phyloP scores from a whole-genome alignment of 2,797 vertebrate species.

The Acanthurus lineatus region DNA sequence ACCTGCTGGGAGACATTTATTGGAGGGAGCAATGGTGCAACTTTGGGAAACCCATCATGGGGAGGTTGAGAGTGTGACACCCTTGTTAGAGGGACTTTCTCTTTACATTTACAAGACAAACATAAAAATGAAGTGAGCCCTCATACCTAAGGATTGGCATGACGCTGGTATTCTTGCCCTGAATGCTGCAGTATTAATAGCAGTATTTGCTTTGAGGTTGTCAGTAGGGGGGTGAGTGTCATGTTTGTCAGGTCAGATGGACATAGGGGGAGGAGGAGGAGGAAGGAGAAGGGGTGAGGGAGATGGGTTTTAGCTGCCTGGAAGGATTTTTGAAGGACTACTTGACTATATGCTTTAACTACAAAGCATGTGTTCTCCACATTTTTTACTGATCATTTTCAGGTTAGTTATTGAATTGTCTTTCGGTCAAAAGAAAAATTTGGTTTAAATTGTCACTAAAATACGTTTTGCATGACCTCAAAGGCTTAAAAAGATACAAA shows the following conservation, averaged over 20 bases:
- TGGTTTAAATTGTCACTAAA: background rate
- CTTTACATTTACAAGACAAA: slow-evolving; percentile 43
- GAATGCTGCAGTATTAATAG: slow-evolving; percentile 82
- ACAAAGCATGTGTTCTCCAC: slow-evolving; percentile 2
- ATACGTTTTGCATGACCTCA: too few species aligned
- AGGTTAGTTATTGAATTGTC: too few species aligned
- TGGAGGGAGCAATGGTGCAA: fast-evolving
- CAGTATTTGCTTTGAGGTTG: slow-evolving; percentile 81
- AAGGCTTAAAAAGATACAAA: background rate
- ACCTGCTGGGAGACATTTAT: background rate
- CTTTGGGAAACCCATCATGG: background rate
- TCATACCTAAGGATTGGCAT: slow-evolving; percentile 44
- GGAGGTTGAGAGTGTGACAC: slow-evolving; percentile 7
- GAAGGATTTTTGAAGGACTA: background rate
- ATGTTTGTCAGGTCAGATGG: slow-evolving; percentile 69
- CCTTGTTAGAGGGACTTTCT: slow-evolving; percentile 32
- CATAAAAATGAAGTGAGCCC: slow-evolving; percentile 29
- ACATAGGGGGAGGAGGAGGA: slow-evolving; percentile 12
- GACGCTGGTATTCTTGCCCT: slow-evolving; percentile 63
- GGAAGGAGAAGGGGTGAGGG: background rate
- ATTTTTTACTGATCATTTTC: background rate
- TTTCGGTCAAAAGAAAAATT: background rate
- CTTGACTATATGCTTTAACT: background rate
- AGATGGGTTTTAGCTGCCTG: slow-evolving; percentile 7
- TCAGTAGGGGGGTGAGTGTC: slow-evolving; percentile 70